A percentile compares a stretch with the other conserved stretches of the same genome.
Evolutionary conservation across 2,797 vertebrate genomes (phyloP).

Genomic region (Masticophis lateralis): DNA sequence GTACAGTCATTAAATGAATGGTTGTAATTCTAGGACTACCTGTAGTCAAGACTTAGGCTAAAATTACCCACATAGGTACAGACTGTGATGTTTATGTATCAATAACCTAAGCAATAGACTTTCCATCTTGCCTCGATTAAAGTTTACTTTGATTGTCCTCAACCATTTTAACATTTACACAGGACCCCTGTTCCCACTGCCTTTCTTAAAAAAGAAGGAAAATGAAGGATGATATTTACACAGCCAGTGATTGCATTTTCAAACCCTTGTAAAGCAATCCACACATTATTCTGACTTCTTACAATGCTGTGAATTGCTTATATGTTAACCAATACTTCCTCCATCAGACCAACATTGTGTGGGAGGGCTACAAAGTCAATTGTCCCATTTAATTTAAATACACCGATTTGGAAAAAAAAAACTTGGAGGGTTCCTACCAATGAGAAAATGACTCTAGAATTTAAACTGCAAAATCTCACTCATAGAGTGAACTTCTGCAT

Average conservation of each 20-base stretch:
- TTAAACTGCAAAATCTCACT: background rate
- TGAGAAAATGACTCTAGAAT: background rate
- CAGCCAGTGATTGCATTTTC: background rate
- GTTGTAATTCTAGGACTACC: background rate
- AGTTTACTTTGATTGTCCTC: background rate
- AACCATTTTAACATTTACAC: background rate
- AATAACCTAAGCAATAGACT: background rate
- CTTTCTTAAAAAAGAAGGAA: background rate
- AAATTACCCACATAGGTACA: background rate
- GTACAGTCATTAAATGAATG: background rate
- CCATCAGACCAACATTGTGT: background rate
- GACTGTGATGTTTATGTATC: background rate
- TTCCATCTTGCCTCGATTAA: background rate
- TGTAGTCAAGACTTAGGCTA: background rate
- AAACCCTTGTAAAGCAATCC: background rate
- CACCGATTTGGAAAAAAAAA: background rate
- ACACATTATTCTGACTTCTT: background rate
- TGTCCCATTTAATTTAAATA: background rate
- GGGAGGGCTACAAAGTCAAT: background rate
- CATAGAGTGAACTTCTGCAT: no score
- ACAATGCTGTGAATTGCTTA: background rate
- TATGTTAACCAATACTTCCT: background rate
- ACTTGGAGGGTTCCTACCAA: background rate
- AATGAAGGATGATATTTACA: background rate
- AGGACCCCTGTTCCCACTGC: background rate